Base-by-base conservation (phyloP, 2,888 invertebrate species). In the Leucophenga montana region DNA sequence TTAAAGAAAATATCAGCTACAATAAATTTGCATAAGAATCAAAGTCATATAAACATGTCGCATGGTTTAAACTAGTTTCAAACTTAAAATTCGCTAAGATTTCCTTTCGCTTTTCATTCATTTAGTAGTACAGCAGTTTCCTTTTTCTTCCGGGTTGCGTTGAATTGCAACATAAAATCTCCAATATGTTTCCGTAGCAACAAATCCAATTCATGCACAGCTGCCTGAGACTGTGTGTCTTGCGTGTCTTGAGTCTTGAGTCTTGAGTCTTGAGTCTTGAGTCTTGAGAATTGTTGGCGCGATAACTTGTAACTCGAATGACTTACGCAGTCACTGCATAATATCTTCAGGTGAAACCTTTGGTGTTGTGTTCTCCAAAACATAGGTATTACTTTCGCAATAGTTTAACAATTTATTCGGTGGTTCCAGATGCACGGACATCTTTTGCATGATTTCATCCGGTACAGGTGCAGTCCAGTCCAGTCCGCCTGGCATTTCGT, bases 401-500 rank as follows among this genome's bases (percentile, higher is more conserved):
- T 48, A 39, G 4, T 78, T 70, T 3, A 48, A 71, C 1, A 3
- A 11, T 0, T 69, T 1, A 18, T 73, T 71, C 1, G 85, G 88
- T 1, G 27, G 6, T 71, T 88, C 85, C 1, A 88, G 71, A 1
- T 83, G 78, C 1, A 48, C 16, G 11, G 72, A 67, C 88, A 88
- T 88, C 73, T 76, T 72, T 2, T 73, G 39, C 16, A 88, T 68
- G 1, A 86, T 74, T 22, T 71, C 14, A 0, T 71, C 33, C 0
- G 88, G 85, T 31, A 87, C 69, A 13, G 57, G 56, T 9, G n/a
- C 16, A 1, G 3, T 0, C 0, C 88, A 78, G n/a, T n/a, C n/a
- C n/a, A n/a, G n/a, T n/a, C n/a, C n/a, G n/a, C n/a, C 27, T 14
- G 0, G 20, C 64, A 73, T 88, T 88, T 14, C 76, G 75, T 13